phyloP scores from a whole-genome alignment of 2,113 vertebrate genomes.

The Corapipo altera region DNA sequence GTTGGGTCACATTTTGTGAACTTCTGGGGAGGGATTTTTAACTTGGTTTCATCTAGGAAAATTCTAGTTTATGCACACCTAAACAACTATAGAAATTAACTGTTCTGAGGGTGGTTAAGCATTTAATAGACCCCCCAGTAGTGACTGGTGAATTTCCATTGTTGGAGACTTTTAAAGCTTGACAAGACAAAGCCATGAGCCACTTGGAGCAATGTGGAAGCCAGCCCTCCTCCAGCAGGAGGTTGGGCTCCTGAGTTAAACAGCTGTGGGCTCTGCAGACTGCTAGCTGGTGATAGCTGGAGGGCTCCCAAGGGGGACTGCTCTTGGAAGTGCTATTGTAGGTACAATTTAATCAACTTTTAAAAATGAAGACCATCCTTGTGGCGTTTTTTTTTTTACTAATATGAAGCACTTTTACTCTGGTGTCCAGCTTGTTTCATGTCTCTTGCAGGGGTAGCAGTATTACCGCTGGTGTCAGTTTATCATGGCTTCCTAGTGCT shows the following conservation, averaged over 20 bases:
- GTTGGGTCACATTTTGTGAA: not conserved
- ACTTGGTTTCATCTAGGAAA: not conserved
- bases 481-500: not conserved
- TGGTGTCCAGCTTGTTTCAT: not conserved
- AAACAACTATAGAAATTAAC: not conserved
- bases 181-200: not conserved
- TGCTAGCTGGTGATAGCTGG: not conserved
- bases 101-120: not conserved
- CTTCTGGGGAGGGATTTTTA: not conserved
- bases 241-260: not conserved
- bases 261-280: not conserved
- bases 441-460: not conserved
- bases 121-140: not conserved
- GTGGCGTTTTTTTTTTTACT: not conserved
- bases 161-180: not conserved
- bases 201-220: rapidly evolving
- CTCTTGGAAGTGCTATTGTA: not conserved
- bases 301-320: not conserved
- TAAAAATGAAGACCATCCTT: not conserved
- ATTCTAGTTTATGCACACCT: not conserved
- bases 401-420: not conserved
- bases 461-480: not conserved
- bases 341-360: not conserved
- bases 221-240: not conserved
- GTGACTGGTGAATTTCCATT: not conserved